Evolutionary conservation across 1,140 invertebrate species (phyloP).

Genomic region (Branchinecta lynchi): DNA sequence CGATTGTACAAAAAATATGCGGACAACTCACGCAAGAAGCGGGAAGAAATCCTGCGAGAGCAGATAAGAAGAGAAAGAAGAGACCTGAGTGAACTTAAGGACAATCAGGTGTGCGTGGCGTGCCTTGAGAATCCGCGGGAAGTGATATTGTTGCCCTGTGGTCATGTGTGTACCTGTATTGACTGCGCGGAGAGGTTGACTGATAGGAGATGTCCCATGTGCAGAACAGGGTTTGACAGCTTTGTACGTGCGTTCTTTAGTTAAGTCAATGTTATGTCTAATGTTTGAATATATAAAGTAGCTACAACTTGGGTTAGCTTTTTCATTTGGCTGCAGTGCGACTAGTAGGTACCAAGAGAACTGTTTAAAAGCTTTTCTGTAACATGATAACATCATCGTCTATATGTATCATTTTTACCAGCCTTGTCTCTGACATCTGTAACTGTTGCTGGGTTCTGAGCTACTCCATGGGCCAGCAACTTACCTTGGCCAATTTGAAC

Average conservation of each 20-base stretch:
- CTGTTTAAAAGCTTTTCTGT: no score
- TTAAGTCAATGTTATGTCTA: not conserved
- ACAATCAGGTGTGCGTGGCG: constrained; percentile 3
- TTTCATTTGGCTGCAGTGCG: no score
- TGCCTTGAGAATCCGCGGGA: constrained; percentile 13
- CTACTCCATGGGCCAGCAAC: no score
- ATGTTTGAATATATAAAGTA: no score
- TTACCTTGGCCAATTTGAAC: no score
- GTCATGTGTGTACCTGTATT: constrained; percentile 15
- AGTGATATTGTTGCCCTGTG: constrained; percentile 15
- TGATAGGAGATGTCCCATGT: not conserved
- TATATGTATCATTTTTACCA: no score
- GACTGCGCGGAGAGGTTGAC: not conserved
- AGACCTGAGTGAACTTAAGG: not conserved
- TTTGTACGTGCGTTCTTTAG: not conserved
- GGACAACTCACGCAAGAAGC: not conserved
- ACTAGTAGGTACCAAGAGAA: no score
- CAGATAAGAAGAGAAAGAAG: not conserved
- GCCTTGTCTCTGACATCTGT: no score
- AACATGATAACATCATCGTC: no score
- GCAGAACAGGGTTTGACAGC: not conserved
- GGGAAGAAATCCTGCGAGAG: not conserved
- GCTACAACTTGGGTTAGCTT: no score
- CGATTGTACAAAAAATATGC: not conserved
- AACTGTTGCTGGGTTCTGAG: no score